Evolutionary conservation across 2,888 invertebrate species (phyloP), one percentile per base, ranked within the genome.

Genomic region (Heliconius charithonia): DNA sequence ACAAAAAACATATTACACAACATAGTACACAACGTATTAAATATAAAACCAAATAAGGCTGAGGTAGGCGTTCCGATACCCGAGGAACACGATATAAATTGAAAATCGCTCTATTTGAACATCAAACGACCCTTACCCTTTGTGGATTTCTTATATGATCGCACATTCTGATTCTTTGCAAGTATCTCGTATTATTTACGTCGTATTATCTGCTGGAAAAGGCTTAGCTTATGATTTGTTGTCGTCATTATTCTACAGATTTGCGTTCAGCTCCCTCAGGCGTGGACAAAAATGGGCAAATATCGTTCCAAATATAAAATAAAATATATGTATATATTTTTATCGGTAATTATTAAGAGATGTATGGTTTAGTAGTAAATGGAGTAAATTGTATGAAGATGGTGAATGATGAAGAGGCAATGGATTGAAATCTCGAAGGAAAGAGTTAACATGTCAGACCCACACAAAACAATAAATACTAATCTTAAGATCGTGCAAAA

Each of bases 91-190:
- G 91, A 92, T 90, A 91, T 86, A 93, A 93, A 93, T 93, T 93
- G 93, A 91, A 93, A 92, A 92, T 91, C 90, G 90, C 90, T 91
- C 88, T 87, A 89, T 91, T 89, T 86, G 87, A 88, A 93, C 89
- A 92, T 93, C 93, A 93, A 93, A 93, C 89, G 90, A 84, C 82
- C 83, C 80, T 81, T 80, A 83, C 83, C 87, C 90, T 92, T 93
- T 92, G 91, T 89, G 85, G 88, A 85, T 88, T 86, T 88, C 85
- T 84, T 84, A 85, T 87, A 83, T 82, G 85, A 86, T 82, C 83
- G 82, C 83, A 83, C 83, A 85, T 86, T 84, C 84, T 83, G 83
- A 80, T 82, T 79, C 79, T 78, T 78, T 62, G 76, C 80, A 79
- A 83, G 79, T 81, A 81, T 81, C 81, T 82, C 79, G 81, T 79